Base-by-base conservation (phyloP, 2,797 vertebrate genomes). In the Oreonectes daqikongensis region DNA sequence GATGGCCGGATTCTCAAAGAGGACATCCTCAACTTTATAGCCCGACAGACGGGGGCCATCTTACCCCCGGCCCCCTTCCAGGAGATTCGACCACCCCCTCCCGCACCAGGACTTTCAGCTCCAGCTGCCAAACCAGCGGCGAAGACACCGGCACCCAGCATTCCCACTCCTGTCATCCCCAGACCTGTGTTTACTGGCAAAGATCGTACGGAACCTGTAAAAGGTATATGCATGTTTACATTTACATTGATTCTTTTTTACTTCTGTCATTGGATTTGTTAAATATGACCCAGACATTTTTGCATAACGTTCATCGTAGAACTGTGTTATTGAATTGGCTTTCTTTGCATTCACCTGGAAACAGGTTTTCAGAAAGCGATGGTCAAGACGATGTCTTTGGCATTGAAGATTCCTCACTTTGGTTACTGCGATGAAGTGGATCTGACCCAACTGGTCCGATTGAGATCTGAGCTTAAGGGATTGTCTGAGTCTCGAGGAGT, bases 1-100 rank as follows among this genome's bases (percentile, higher is more conserved):
- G 96, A 99, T 40, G 95, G 95, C 14, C 95, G 97, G 40, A 97
- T 98, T 85, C 95, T 99, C 67, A 99, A 98, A 90, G 97, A 99
- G 87, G 97, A 99, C 88, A 99, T 99, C 86, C 92, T 99, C 46
- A 96, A 93, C 91, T 98, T 94, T 81, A 86, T 99, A 88, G 94
- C 96, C 7, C 96, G 92, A 80, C 97, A 99, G 87, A 99, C 97
- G 0, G 97, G 97, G 53, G 96, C 97, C 81, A 98, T 99, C 86
- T 83, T 99, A 50, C 96, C 97, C 80, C 96, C 93, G 0, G 91
- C 95, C 8, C 95, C 93, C 0, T 93, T 95, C 83, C 91, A 94
- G 69, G 95, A 97, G 87, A 94, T 95, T 70, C 85, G 87, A 63
- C 85, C 93, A 44, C 93, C 95, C 0, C 79, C 86, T 46, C 87